Evolutionary conservation across 2,797 vertebrate genomes (phyloP), one percentile per base, ranked within the genome.

Genomic region (Periparus ater): DNA sequence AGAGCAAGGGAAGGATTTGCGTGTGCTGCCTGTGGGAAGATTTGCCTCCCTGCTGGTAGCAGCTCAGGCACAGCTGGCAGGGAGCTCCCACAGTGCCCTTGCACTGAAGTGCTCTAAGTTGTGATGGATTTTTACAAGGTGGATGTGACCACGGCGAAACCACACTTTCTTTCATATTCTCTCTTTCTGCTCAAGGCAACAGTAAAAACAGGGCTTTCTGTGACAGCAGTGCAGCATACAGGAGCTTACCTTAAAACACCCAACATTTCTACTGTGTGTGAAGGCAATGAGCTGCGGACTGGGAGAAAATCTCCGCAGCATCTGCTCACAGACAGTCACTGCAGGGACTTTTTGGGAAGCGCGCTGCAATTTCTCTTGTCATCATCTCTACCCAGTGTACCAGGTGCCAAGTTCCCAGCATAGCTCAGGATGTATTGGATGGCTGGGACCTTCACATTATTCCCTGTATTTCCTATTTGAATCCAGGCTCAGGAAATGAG

Each of bases 1-100:
- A 89, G 62, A 88, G 77, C 32, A 67, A 67, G 65, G 7, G n/a
- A 72, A 62, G 50, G 61, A 68, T 87, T 79, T 70, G 83, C 17
- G 5, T 17, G 1, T 30, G 27, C 16, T 88, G 89, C 89, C 82
- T 36, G 53, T 53, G 57, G 92, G 55, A 22, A 66, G 53, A 53
- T 68, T 45, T 47, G 42, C 62, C 75, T 58, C 71, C 85, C 85
- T 53, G 60, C 86, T 92, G 81, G 78, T 34, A 36, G 84, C 10
- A 60, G 75, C 75, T 62, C 30, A 10, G 74, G 40, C 14, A 0
- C 88, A 90, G 93, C 76, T 67, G 92, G 71, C 85, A 89, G 42
- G 2, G 60, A 80, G 84, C 60, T 71, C 6, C 84, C 0, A 1
- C 72, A 19, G 6, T 61, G 85, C 50, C 85, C 73, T 27, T 26